These are phyloP conservation scores for Philopedon plagiatum DNA, from an alignment of 2,888 invertebrate genomes.

Conservation along the genomic window DNA sequence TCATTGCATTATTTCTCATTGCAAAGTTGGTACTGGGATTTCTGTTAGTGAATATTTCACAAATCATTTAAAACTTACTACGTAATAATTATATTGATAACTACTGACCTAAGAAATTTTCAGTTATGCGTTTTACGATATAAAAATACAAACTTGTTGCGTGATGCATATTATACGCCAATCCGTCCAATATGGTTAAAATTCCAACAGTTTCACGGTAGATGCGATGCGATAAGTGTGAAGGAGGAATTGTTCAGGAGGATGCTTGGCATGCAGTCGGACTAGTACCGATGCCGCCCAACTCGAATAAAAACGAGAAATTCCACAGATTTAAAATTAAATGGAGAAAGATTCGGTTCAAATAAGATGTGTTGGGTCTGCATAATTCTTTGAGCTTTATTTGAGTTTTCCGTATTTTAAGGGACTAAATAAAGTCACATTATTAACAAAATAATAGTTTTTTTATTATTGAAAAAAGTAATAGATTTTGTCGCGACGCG, in stretches of 20 bases:
- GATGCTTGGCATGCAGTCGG: slow-evolving; percentile 60
- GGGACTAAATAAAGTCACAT: no score
- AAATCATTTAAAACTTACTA: no score
- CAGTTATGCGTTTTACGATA: not conserved
- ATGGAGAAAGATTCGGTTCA: slow-evolving; percentile 22
- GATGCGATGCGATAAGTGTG: slow-evolving; percentile 56
- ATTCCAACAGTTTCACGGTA: slow-evolving; percentile 54
- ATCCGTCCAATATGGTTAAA: slow-evolving; percentile 25
- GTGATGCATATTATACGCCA: slow-evolving; percentile 10
- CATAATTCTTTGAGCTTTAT: no score
- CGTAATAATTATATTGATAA: no score
- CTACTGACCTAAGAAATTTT: not conserved
- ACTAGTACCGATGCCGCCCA: slow-evolving; percentile 58
- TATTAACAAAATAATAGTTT: no score
- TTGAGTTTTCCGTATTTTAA: no score
- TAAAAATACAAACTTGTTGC: slow-evolving; percentile 2
- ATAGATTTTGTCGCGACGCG: no score
- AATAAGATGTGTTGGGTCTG: no score
- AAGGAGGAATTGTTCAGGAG: slow-evolving; percentile 60
- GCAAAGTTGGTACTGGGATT: no score
- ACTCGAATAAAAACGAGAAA: slow-evolving; percentile 47
- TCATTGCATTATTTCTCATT: no score
- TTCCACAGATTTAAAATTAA: slow-evolving; percentile 43
- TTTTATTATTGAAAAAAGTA: no score
- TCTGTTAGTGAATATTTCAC: no score